Evolutionary conservation across 2,797 vertebrate species (phyloP).

Genomic region (Sciurus vulgaris): DNA sequence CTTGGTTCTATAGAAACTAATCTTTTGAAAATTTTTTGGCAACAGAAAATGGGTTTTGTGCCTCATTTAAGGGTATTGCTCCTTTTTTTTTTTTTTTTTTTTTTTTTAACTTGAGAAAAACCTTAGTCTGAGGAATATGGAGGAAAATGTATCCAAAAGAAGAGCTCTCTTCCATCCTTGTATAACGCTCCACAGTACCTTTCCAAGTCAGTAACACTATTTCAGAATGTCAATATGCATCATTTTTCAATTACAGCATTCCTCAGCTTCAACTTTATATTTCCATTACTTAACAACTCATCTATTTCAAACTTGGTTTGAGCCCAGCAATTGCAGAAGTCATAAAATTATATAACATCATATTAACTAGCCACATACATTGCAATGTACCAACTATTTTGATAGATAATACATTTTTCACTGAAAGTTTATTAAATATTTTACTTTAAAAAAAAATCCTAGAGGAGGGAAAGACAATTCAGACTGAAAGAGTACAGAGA

Average conservation of each 20-base stretch:
- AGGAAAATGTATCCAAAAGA: not conserved
- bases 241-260: not conserved
- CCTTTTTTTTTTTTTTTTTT: not conserved
- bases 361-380: not conserved
- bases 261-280: not conserved
- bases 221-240: not conserved
- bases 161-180: not conserved
- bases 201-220: not conserved
- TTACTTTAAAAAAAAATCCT: not conserved
- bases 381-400: not conserved
- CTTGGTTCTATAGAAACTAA: slow-evolving; percentile 56
- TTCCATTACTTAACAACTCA: not conserved
- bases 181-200: not conserved
- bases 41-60: not conserved
- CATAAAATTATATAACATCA: not conserved
- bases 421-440: not conserved
- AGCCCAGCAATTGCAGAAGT: not conserved
- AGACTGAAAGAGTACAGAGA: not conserved
- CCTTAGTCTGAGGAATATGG: not conserved
- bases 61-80: not conserved
- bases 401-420: slow-evolving; percentile 7
- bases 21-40: not conserved
- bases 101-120: not conserved
- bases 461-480: not conserved
- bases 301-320: slow-evolving; percentile 44